phyloP scores from a whole-genome alignment of 2,797 vertebrate genomes.

The Melanitta fusca region DNA sequence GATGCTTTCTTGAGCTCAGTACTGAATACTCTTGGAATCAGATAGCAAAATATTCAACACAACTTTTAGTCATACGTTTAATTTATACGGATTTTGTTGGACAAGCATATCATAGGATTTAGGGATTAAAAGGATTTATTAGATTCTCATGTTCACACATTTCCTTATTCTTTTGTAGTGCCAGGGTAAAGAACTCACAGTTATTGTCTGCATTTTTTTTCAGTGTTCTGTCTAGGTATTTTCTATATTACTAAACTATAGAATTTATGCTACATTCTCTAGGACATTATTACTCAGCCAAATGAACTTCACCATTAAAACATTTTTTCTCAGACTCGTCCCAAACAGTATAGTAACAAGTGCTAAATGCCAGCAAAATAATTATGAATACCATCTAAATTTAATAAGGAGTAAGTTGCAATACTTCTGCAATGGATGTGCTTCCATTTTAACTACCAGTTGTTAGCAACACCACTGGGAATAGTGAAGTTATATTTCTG shows the following conservation, averaged over 20 bases:
- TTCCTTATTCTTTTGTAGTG: background rate
- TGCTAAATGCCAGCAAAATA: background rate
- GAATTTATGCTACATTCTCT: background rate
- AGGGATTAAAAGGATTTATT: background rate
- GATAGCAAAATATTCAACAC: background rate
- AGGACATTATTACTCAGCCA: background rate
- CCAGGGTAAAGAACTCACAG: background rate
- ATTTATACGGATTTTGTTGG: background rate
- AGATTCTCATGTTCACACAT: background rate
- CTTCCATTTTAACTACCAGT: background rate
- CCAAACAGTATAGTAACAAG: background rate
- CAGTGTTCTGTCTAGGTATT: rapidly evolving
- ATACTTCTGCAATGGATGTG: background rate
- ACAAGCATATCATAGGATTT: background rate
- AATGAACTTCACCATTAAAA: background rate
- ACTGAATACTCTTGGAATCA: background rate
- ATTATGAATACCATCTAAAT: background rate
- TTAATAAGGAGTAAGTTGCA: background rate
- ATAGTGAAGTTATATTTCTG: conserved; percentile 17
- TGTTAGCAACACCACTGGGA: background rate
- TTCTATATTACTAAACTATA: background rate
- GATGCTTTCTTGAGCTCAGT: background rate
- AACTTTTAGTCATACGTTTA: background rate
- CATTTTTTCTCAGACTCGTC: background rate
- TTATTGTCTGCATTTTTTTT: background rate